Evolutionary conservation across 2,888 invertebrate genomes (phyloP).

Genomic region (Melinaea menophilus): DNA sequence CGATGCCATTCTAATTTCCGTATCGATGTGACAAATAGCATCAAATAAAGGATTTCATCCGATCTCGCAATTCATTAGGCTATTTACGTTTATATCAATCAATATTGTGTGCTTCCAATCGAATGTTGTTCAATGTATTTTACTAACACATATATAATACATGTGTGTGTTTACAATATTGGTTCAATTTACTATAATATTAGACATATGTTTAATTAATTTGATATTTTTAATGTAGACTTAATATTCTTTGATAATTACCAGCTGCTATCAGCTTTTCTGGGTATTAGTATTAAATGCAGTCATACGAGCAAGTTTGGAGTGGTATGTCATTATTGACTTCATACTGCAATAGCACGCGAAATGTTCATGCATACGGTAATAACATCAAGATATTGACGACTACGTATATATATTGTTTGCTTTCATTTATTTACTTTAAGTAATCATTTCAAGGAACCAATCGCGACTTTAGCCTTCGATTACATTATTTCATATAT

Average conservation of each 20-base stretch:
- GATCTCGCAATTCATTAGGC: background rate
- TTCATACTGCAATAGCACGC: background rate
- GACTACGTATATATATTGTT: background rate
- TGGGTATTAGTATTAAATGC: conserved; percentile 1
- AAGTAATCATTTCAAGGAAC: background rate
- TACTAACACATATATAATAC: no score
- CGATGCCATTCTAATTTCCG: background rate
- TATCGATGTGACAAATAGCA: background rate
- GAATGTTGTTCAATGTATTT: no score
- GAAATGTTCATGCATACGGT: background rate
- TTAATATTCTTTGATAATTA: background rate
- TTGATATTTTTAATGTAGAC: no score
- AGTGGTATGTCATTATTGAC: background rate
- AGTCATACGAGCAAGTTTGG: background rate
- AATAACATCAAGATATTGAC: background rate
- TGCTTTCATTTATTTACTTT: background rate
- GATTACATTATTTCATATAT: no score
- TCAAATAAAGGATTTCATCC: background rate
- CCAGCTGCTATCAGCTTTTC: background rate
- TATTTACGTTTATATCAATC: background rate
- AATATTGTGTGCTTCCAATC: background rate
- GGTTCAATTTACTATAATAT: no score
- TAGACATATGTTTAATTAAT: no score
- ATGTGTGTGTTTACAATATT: no score
- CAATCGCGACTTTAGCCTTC: no score